phyloP scores from a whole-genome alignment of 2,888 invertebrate species.

The Acrocyrtus sp. region DNA sequence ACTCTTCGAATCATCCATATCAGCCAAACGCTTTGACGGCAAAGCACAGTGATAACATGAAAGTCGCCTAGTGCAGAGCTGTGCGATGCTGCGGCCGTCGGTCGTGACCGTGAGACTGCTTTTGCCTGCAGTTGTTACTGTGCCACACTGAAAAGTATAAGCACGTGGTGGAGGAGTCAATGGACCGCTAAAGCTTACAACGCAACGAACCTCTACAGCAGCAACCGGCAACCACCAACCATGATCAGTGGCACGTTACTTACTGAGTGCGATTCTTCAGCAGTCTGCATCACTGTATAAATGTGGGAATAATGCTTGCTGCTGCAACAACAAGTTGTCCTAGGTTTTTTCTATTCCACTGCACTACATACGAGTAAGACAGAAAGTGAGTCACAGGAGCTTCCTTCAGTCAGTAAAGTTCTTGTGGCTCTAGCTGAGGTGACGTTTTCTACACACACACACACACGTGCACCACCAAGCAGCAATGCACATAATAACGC shows the following conservation, averaged over 20 bases:
- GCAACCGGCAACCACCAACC: slow-evolving; percentile 14
- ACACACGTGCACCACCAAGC: too few species aligned
- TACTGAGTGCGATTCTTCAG: background rate
- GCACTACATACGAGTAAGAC: background rate
- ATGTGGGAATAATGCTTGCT: background rate
- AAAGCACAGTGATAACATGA: too few species aligned
- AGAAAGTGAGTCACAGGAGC: too few species aligned
- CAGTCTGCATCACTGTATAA: background rate
- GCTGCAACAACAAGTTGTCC: background rate
- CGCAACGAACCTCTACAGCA: background rate
- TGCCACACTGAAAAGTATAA: slow-evolving; percentile 22
- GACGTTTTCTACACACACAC: too few species aligned
- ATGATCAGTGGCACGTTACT: background rate
- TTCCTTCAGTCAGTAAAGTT: too few species aligned
- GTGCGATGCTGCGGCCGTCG: background rate
- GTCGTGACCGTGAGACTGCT: background rate
- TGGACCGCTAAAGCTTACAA: too few species aligned
- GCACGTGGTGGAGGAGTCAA: slow-evolving; percentile 42
- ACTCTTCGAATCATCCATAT: too few species aligned
- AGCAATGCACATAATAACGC: too few species aligned
- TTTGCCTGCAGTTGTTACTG: slow-evolving; percentile 1
- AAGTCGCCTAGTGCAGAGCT: too few species aligned
- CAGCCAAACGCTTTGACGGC: too few species aligned
- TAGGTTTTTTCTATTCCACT: background rate
- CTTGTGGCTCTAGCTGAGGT: too few species aligned